Evolutionary conservation across 2,797 vertebrate species (phyloP), one percentile per base, ranked within the genome.

Genomic region (Sibirionetta formosa): DNA sequence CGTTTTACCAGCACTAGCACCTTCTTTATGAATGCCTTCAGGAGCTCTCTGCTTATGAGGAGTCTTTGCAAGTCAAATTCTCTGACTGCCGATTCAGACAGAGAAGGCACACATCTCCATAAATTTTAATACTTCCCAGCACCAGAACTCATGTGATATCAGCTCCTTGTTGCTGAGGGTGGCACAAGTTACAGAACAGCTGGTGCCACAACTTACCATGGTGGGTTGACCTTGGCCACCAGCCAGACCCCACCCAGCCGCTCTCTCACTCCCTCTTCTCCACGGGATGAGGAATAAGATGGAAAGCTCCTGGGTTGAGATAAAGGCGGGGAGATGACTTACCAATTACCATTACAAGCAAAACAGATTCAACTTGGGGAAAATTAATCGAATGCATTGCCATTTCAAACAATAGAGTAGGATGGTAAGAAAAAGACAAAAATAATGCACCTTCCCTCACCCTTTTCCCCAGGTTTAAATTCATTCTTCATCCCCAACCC

Each of bases 61-160:
- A 76, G 12, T 6, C 31, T 88, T 94, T 85, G 75, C 88, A 94
- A 88, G 71, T 63, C 93, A 90, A 88, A 93, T 84, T 79, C 53
- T 68, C 53, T 87, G 51, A 60, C 35, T 80, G 27, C 7, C 18
- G 22, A 50, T 80, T 82, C 57, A 91, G 48, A 73, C 10, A 64
- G 57, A 72, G 22, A 9, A 79, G 9, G 13, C 36, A 72, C 12
- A 58, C n/a, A 63, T 86, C 77, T 82, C 79, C 56, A 64, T 90
- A 38, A 42, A 80, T 79, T 80, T 80, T 64, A 82, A n/a, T 65
- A 72, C 12, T 48, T 23, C 17, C 42, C 56, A 66, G 68, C 38
- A 79, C 17, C 33, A 38, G 36, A 77, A 48, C 10, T 20, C 14
- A 53, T 26, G 11, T 56, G 86, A n/a, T 10, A 31, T 75, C n/a